Percentiles rank a stretch among this genome's conserved stretches.
These are phyloP conservation scores for Trichacis sp. DNA, from an alignment of 2,888 invertebrate species.

Conservation along the genomic window DNA sequence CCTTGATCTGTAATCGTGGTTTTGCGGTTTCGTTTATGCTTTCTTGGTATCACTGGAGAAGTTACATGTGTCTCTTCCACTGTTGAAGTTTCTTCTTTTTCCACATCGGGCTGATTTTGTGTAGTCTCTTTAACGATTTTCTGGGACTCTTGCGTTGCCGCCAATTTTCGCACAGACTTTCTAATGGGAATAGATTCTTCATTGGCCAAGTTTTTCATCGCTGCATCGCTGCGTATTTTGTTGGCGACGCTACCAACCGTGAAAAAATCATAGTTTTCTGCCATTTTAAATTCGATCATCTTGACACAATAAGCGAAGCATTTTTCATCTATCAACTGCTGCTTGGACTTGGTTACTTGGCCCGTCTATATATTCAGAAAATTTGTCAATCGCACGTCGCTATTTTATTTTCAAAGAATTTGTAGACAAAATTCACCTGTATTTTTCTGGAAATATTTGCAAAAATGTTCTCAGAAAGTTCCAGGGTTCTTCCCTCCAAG, in stretches of 20 bases:
- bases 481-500: slow-evolving; percentile 70
- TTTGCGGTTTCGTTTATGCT: neutral
- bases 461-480: slow-evolving; percentile 71
- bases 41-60: neutral
- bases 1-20: neutral
- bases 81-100: neutral
- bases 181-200: neutral
- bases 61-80: neutral
- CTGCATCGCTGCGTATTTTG: neutral
- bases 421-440: slow-evolving; percentile 68
- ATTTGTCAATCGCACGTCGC: neutral
- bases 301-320: neutral
- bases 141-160: neutral
- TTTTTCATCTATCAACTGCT: neutral
- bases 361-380: neutral
- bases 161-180: neutral
- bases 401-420: too few species aligned
- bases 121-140: neutral
- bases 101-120: too few species aligned
- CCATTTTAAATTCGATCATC: neutral
- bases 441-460: slow-evolving; percentile 64
- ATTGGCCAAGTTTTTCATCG: neutral
- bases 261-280: neutral
- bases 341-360: neutral
- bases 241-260: neutral